Evolutionary conservation across 53 echinoderm and acorn worm genomes (phyloP), one percentile per base, ranked within the genome.

Genomic region (Paracentrotus lividus): DNA sequence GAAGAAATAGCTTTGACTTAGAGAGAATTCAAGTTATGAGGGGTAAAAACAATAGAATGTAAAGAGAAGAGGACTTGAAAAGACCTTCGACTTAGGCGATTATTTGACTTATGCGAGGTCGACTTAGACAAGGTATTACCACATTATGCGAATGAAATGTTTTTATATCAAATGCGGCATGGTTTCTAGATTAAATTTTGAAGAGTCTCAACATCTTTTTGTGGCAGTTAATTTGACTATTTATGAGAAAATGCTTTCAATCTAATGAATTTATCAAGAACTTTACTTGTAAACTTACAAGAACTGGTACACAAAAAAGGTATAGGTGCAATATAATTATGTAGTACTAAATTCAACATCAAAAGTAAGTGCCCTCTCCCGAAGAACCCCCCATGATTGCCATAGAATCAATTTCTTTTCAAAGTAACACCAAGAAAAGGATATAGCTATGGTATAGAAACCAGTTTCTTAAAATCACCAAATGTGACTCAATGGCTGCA

Each of bases 381-480:
- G 33, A 68, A 68, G 68, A 68, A 68, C 27, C 68, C 68, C 26
- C 68, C 68, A 68, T 68, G 33, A 68, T 68, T 68, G 68, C 68
- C 68, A 68, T 26, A 68, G 27, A 68, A 68, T 68, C 16, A 68
- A 68, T 68, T 68, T 68, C 68, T 68, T 68, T 51, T 68, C 26
- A 68, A 68, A 68, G 68, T 68, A 32, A 68, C 26, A 68, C 68
- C 26, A 68, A 68, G 68, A 26, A 26, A 68, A 68, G 68, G 68
- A 68, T 68, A 68, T 68, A 68, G 68, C 77, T 77, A 77, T 77
- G 77, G 77, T 77, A 59, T 59, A 59, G 60, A 59, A 59, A 59
- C 60, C 60, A 59, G 60, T 59, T 59, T 59, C 60, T 59, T 59
- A 59, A 59, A 59, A 59, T 59, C 60, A 59, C 60, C 60, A 59